Evolutionary conservation across 2,888 invertebrate species (phyloP), one percentile per base, ranked within the genome.

Genomic region (Pollenia labialis): DNA sequence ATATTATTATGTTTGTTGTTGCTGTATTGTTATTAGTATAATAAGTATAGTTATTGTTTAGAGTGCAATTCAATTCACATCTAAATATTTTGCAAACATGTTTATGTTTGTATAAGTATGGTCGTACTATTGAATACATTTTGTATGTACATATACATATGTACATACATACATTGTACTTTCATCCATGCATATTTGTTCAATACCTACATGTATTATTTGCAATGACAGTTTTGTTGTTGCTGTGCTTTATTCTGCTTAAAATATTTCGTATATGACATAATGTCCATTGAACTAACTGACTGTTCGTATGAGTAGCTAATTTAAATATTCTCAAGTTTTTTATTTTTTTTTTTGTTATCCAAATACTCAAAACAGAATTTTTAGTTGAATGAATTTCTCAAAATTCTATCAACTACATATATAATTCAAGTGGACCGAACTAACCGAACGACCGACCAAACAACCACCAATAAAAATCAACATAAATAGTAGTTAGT

Each of bases 21-120:
- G 50, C 58, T 72, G n/a, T 82, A 79, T 48, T 80, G 56, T 82
- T 80, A 83, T 81, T 84, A 81, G 64, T 81, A 81, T 77, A 87
- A 72, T 72, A 71, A 69, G 64, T 52, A 54, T 76, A 85, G 62
- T 81, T 76, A 86, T 86, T 81, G 80, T 86, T 80, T 74, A 83
- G 60, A 72, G 79, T 83, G 77, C 64, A 77, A 83, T 83, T 83
- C 58, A 83, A 81, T 83, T 64, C 71, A 64, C 52, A 64, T 56
- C 56, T 56, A 50, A 46, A 69, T 69, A 40, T 54, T 54, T 54
- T 46, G 46, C 54, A 46, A 62, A 52, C 12, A 56, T 14, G 44
- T 40, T 10, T 62, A 68, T 46, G 16, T 64, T 16, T 64, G 18
- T n/a, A 16, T 46, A 32, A 50, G 23, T 8, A 50, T n/a, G 14